Evolutionary conservation across 2,797 vertebrate species (phyloP).

Genomic region (Malurus leucopterus): DNA sequence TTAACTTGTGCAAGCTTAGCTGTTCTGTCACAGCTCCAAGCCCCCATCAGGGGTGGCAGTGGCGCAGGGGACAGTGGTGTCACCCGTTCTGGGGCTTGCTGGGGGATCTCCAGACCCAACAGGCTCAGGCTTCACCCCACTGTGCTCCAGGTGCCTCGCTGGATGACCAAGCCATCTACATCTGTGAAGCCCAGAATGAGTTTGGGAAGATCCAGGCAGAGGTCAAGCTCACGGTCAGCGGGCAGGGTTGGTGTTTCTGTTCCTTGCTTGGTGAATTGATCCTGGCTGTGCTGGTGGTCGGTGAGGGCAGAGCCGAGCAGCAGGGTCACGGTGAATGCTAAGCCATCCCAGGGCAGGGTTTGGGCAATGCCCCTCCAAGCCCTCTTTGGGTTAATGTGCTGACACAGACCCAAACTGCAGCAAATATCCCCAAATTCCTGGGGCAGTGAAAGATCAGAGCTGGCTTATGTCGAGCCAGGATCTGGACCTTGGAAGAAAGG

Average conservation of each 20-base stretch:
- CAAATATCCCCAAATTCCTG: neutral
- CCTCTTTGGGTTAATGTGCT: neutral
- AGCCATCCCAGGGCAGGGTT: neutral
- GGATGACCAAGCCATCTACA: constrained; percentile 82
- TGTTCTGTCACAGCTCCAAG: neutral
- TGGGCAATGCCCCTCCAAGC: neutral
- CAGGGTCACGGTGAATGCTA: neutral
- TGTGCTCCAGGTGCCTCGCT: constrained; percentile 74
- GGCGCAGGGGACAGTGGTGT: neutral
- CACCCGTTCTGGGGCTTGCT: accelerated
- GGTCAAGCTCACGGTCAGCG: constrained; percentile 78
- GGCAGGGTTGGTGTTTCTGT: constrained; percentile 75
- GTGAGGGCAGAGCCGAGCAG: neutral
- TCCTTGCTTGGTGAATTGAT: neutral
- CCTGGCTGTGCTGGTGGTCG: accelerated
- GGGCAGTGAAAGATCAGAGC: accelerated
- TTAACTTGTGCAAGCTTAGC: neutral
- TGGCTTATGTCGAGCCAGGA: neutral
- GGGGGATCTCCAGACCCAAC: accelerated
- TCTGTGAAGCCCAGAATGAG: constrained; percentile 85
- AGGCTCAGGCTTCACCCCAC: neutral
- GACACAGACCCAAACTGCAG: neutral
- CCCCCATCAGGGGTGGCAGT: accelerated
- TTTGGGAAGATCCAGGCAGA: constrained; percentile 81
- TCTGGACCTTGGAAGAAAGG: neutral